Base-by-base conservation (phyloP, 2,797 vertebrate species). In the Hafferia zeledoni region DNA sequence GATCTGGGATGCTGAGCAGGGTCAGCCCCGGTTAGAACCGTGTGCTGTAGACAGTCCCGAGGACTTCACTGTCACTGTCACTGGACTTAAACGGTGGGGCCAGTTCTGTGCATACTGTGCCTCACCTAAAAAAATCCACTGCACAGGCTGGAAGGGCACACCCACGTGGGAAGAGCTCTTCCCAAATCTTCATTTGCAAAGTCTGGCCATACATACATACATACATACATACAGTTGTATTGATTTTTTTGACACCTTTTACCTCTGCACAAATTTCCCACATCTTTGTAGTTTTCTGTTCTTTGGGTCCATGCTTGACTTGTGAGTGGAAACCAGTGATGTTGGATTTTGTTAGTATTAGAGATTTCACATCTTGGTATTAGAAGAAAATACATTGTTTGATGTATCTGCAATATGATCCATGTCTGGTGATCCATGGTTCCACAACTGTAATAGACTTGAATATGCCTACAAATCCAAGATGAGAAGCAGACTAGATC, bases 201-300 rank as follows among this genome's bases (percentile, higher is more conserved):
- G 41, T 41, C 41, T 41, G 41, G 16, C 41, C 41, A 41, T 17
- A 41, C 41, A 41, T 41, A 41, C 41, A 41, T 17, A 41, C 41
- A 41, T 41, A 41, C 41, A 41, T 41, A 41, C 41, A 41, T 77
- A 69, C 11, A 76, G 27, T 3, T 76, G 22, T 75, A 81, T 78
- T 64, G 44, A 90, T 92, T 94, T 95, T 76, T 88, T 52, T 30
- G 60, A 78, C 59, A 67, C 14, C 14, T 78, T 86, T 87, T 89
- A 87, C 47, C 25, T 89, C 76, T 43, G 55, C 47, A 82, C 10
- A 87, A 65, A 88, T 89, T 75, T 64, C 13, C 15, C 5, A n/a
- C 7, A 11, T 63, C 27, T 88, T 84, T 64, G 18, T n/a, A 57
- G 35, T 86, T 90, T 72, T 91, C 11, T 59, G 1, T 83, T 85